These are phyloP conservation scores for Xanthia togata DNA, from an alignment of 2,888 invertebrate species.

Conservation along the genomic window DNA sequence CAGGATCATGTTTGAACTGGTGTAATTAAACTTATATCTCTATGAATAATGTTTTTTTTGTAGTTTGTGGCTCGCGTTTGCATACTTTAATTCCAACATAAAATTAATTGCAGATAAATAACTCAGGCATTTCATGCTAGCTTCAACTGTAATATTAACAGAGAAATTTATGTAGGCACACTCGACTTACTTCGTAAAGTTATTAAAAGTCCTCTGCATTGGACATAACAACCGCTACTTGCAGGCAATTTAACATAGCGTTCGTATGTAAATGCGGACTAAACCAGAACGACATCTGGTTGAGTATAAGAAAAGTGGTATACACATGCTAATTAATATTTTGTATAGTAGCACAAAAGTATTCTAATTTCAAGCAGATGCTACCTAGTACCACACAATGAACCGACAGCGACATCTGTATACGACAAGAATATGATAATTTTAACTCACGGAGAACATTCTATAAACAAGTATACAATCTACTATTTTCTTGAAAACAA, in stretches of 20 bases:
- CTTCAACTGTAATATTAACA: not conserved
- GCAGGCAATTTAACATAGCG: not conserved
- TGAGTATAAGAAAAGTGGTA: too few species aligned
- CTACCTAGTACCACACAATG: too few species aligned
- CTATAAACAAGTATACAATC: too few species aligned
- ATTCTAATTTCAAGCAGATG: too few species aligned
- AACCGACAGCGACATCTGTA: too few species aligned
- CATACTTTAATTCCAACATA: not conserved
- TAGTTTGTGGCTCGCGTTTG: not conserved
- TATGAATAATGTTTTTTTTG: not conserved
- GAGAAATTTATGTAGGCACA: not conserved
- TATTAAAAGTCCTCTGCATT: conserved; percentile 10
- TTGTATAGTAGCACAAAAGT: not conserved
- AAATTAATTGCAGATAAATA: not conserved
- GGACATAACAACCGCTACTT: not conserved
- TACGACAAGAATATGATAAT: too few species aligned
- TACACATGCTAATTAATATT: too few species aligned
- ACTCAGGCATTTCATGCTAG: not conserved
- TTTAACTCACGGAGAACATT: too few species aligned
- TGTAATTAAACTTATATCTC: too few species aligned
- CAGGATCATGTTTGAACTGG: too few species aligned
- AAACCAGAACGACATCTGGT: not conserved
- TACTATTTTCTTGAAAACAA: too few species aligned
- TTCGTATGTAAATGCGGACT: conserved; percentile 8
- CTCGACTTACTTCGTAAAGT: conserved; percentile 20